These are phyloP conservation scores for Xestoiulus laeticollis DNA, from an alignment of 2,888 invertebrate genomes.

Conservation along the genomic window DNA sequence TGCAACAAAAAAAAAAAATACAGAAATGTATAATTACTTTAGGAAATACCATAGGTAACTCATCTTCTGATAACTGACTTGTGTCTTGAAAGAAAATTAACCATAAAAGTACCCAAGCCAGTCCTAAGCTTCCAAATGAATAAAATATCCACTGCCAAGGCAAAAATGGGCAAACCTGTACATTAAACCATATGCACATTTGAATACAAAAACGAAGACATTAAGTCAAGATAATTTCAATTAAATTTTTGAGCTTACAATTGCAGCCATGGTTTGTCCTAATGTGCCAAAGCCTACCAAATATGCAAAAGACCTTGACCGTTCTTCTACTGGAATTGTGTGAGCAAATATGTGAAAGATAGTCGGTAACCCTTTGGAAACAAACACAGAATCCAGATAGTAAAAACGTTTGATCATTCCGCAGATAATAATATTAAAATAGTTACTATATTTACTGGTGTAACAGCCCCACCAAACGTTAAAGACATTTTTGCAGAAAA, in stretches of 20 bases:
- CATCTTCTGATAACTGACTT: conserved; percentile 62
- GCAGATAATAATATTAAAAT: neutral
- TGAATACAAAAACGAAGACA: too few relatives aligned
- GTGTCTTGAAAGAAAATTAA: conserved; percentile 72
- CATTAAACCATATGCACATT: too few relatives aligned
- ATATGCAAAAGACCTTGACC: conserved; percentile 78
- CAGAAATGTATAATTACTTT: too few relatives aligned
- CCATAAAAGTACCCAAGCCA: conserved; percentile 76
- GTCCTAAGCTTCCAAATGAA: conserved; percentile 73
- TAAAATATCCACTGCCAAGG: conserved; percentile 76
- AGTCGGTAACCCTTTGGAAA: conserved; percentile 73
- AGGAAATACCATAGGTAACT: conserved; percentile 70
- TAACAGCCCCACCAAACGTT: too few relatives aligned
- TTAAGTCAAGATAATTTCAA: neutral
- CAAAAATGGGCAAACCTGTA: conserved; percentile 76
- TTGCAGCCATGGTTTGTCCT: conserved; percentile 77
- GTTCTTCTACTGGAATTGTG: conserved; percentile 75
- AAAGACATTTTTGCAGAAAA: too few relatives aligned
- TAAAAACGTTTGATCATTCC: too few relatives aligned
- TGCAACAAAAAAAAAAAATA: conserved; percentile 48
- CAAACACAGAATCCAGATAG: too few relatives aligned
- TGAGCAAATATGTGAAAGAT: conserved; percentile 80
- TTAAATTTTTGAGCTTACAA: conserved; percentile 66
- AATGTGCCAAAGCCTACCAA: conserved; percentile 77
- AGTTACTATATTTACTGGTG: neutral